Base-by-base conservation (phyloP, 2,888 invertebrate species). In the Athalia cordata region DNA sequence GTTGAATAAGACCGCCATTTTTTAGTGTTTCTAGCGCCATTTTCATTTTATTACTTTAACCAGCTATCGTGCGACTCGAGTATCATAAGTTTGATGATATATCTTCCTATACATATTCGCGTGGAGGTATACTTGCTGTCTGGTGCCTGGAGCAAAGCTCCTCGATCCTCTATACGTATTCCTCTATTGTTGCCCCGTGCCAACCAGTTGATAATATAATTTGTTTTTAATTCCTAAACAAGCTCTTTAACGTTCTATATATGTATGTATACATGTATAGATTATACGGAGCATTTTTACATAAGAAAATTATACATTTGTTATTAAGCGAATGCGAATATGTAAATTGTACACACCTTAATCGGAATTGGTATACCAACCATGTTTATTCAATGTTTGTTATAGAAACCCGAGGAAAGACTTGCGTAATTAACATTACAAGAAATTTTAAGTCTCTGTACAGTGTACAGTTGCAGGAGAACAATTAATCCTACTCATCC, bases 61-160 rank as follows among this genome's bases (percentile, higher is more conserved):
- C 59, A 77, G 64, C 64, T 59, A 15, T 79, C 72, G 78, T 68
- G 83, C 83, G 84, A 59, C 13, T 11, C 8, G 11, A 7, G 13
- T 13, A n/a, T 7, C 11, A 59, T 59, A 5, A 0, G n/a, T 59
- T 3, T 59, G n/a, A n/a, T 11, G 13, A 66, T 66, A 49, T 66
- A 64, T n/a, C n/a, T 45, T 45, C n/a, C 15, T 62, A 62, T 62
- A 62, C 11, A 62, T 43, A 62, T 59, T 13, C 9, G 13, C n/a
- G 59, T 59, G 5, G 2, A 9, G 59, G n/a, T 59, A 15, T 83
- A 80, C 83, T 83, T 83, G 79, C 82, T 83, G 82, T 85, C 85
- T 85, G 83, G 84, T 82, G 83, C 84, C 83, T 75, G 50, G 52
- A 50, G 72, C 59, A 65, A 15, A 59, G 29, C 52, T 50, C n/a